Conservation (phyloP, 2,888 invertebrate genomes). For the Byasa hedistus region DNA sequence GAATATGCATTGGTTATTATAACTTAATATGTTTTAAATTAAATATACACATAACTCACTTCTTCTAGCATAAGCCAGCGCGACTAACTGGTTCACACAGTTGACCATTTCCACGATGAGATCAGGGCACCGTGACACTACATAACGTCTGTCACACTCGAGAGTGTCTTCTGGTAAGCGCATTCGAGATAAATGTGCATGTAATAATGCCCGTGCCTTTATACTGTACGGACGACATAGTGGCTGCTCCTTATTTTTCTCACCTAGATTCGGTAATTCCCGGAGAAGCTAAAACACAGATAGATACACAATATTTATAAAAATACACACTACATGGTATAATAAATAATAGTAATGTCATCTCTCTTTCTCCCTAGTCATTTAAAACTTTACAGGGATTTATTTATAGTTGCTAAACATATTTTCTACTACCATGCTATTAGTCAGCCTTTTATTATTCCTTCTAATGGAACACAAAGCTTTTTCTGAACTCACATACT, state of each 20-base stretch:
- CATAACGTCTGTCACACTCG: slow-evolving; percentile 90
- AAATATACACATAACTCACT: slow-evolving; percentile 76
- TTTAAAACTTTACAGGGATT: no score
- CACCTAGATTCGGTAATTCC: slow-evolving; percentile 93
- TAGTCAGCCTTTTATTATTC: no score
- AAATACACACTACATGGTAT: no score
- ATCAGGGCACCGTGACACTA: slow-evolving; percentile 95
- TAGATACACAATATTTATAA: neutral
- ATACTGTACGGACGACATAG: slow-evolving; percentile 95
- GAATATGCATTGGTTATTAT: no score
- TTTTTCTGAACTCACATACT: no score
- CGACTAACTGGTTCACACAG: slow-evolving; percentile 95
- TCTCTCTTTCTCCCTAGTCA: no score
- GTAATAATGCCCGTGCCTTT: slow-evolving; percentile 95
- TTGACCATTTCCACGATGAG: slow-evolving; percentile 98
- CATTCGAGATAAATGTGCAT: slow-evolving; percentile 95
- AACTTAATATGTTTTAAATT: neutral
- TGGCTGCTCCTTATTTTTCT: slow-evolving; percentile 97
- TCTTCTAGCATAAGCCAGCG: slow-evolving; percentile 93
- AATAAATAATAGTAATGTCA: no score
- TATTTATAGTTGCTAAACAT: no score
- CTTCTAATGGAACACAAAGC: no score
- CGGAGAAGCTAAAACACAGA: slow-evolving; percentile 87
- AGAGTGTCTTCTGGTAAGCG: slow-evolving; percentile 87
- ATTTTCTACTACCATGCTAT: no score